Percentiles rank a stretch among this genome's conserved stretches.
Conservation (phyloP, 2,113 vertebrate genomes). For the Copsychus sechellarum region DNA sequence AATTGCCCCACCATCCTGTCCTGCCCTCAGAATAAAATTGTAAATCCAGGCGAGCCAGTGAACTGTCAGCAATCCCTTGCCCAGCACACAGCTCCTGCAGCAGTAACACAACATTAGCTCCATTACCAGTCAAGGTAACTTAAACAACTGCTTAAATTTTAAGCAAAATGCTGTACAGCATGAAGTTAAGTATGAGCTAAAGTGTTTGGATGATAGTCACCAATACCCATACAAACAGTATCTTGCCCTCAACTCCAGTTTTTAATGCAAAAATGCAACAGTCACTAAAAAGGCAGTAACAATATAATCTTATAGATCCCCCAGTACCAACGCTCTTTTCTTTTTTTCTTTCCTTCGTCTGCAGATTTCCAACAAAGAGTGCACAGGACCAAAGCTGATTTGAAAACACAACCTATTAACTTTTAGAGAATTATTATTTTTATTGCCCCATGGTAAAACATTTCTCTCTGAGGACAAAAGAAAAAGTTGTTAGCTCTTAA, state of each 20-base stretch:
- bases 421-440: background rate
- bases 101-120: background rate
- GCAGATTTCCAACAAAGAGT: background rate
- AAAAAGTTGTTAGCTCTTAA: background rate
- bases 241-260: background rate
- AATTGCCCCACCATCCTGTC: conserved; percentile 2
- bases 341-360: background rate
- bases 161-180: background rate
- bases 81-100: background rate
- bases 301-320: background rate
- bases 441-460: background rate
- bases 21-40: background rate
- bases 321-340: background rate
- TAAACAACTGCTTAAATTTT: background rate
- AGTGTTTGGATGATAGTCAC: background rate
- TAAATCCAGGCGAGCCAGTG: background rate
- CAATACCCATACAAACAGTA: background rate
- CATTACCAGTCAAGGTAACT: background rate
- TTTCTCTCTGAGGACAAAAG: background rate
- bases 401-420: background rate
- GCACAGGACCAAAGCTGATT: background rate
- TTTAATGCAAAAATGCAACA: background rate
- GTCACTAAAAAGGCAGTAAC: background rate
- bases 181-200: background rate
- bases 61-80: background rate